Evolutionary conservation across 2,888 invertebrate genomes (phyloP).

Genomic region (Dusona sp.): DNA sequence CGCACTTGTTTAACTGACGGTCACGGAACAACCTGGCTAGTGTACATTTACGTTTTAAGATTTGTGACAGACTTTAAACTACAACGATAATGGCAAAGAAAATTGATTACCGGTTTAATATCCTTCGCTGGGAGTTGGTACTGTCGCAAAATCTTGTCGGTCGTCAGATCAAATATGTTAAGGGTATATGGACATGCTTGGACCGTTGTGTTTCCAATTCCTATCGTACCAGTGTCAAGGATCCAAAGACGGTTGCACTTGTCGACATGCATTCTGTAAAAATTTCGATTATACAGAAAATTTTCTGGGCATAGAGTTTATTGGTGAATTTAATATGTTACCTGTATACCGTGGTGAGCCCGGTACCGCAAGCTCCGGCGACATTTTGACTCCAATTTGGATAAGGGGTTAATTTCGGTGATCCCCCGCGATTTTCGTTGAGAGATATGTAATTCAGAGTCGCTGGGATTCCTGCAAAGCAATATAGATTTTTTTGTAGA

Average conservation of each 20-base stretch:
- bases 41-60: background rate
- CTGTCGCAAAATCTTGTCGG: constrained; percentile 89
- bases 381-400: constrained; percentile 91
- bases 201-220: constrained; percentile 90
- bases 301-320: background rate
- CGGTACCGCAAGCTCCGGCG: constrained; percentile 90
- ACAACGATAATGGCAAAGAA: background rate
- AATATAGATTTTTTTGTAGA: constrained; percentile 34
- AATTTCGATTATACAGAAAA: background rate
- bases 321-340: constrained; percentile 56
- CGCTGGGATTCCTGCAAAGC: constrained; percentile 89
- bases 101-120: constrained; percentile 86
- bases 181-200: constrained; percentile 93
- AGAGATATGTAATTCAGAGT: constrained; percentile 92
- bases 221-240: constrained; percentile 93
- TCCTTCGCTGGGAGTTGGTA: constrained; percentile 90
- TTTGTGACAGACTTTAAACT: background rate
- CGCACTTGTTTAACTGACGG: background rate
- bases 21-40: background rate
- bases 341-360: constrained; percentile 91
- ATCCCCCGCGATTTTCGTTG: constrained; percentile 88
- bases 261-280: constrained; percentile 89
- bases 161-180: constrained; percentile 91
- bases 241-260: constrained; percentile 93
- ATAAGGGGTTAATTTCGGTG: constrained; percentile 91